A percentile compares a stretch with the other conserved stretches of the same genome.
Conservation (phyloP, 2,113 vertebrate genomes). For the Vulpes lagopus region DNA sequence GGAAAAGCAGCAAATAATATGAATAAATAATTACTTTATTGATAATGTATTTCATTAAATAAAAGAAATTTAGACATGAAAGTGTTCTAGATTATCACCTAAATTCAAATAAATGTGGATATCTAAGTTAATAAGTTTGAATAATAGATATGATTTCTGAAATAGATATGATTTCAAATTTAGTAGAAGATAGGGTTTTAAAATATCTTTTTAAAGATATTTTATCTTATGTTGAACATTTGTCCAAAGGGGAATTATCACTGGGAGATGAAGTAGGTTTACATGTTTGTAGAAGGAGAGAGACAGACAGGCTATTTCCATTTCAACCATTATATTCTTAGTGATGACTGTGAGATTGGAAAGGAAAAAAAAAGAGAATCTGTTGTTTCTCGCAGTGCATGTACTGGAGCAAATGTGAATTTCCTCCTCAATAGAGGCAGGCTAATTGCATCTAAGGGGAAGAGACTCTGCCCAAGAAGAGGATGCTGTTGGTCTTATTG, state of each 20-base stretch:
- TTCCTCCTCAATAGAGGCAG: not conserved
- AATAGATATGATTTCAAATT: not conserved
- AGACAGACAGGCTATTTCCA: not conserved
- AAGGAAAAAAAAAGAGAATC: not conserved
- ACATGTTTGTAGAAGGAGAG: not conserved
- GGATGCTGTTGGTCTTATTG: constrained; percentile 81
- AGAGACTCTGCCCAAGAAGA: constrained; percentile 86
- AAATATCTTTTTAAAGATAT: not conserved
- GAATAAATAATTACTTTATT: not conserved
- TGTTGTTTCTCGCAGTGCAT: not conserved
- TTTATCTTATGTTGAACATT: not conserved
- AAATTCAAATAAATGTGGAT: not conserved
- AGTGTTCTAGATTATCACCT: not conserved
- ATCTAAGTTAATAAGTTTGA: not conserved
- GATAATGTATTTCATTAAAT: not conserved
- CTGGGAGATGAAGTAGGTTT: not conserved
- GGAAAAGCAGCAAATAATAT: not conserved
- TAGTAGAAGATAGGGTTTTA: not conserved
- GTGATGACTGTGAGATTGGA: not conserved
- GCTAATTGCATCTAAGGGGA: constrained; percentile 67
- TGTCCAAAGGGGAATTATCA: not conserved
- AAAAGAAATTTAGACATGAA: not conserved
- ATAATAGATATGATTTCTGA: not conserved
- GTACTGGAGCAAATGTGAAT: not conserved
- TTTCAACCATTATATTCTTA: not conserved